These are phyloP conservation scores for Bombus sibiricus DNA, from an alignment of 1,140 invertebrate genomes.

Conservation along the genomic window DNA sequence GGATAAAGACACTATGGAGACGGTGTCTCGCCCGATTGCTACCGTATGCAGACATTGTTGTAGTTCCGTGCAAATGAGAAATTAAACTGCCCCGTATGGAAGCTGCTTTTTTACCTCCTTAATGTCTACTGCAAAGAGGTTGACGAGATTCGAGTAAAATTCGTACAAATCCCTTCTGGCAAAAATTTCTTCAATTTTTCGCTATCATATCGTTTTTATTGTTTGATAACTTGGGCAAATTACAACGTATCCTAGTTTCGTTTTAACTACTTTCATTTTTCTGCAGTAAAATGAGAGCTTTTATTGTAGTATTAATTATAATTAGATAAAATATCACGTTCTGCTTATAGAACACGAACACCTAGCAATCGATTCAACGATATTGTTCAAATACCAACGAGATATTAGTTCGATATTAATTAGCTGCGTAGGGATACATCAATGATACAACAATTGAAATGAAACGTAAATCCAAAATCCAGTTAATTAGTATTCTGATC, in stretches of 20 bases:
- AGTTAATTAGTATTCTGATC: background rate
- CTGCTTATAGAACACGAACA: background rate
- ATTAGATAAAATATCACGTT: background rate
- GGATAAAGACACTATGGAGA: slow-evolving; percentile 48
- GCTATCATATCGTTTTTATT: background rate
- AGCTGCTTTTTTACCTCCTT: background rate
- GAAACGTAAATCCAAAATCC: background rate
- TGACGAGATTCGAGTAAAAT: background rate
- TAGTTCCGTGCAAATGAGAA: slow-evolving; percentile 3
- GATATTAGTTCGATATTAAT: background rate
- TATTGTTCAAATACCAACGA: background rate
- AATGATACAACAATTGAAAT: too few relatives aligned
- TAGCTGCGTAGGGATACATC: background rate
- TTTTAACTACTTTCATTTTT: too few relatives aligned
- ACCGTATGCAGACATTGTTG: background rate
- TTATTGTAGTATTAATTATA: too few relatives aligned
- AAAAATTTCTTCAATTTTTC: too few relatives aligned
- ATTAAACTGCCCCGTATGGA: background rate
- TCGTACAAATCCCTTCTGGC: background rate
- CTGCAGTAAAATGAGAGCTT: background rate
- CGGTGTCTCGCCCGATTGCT: slow-evolving; percentile 32
- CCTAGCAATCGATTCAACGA: background rate
- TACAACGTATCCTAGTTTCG: too few relatives aligned
- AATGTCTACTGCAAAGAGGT: background rate
- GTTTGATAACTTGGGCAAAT: too few relatives aligned